phyloP scores from a whole-genome alignment of 2,888 invertebrate species.

The Crioceris asparagi region DNA sequence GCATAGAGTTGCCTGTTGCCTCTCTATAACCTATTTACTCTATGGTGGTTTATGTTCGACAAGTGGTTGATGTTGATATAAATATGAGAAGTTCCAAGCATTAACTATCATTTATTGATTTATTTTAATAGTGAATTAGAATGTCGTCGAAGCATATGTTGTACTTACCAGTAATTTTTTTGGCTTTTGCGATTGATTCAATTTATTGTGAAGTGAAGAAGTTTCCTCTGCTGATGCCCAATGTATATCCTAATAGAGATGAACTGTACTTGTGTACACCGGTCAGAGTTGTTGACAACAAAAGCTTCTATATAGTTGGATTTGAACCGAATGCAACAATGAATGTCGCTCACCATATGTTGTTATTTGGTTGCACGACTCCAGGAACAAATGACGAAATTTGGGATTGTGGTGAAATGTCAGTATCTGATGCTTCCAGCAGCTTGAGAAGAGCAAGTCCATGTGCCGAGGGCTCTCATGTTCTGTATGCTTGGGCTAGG shows the following conservation, averaged over 20 bases:
- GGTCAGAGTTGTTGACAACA: slow-evolving; percentile 64
- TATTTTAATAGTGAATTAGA: too few relatives aligned
- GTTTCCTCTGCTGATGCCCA: slow-evolving; percentile 72
- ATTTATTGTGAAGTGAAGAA: slow-evolving; percentile 37
- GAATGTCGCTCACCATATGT: slow-evolving; percentile 87
- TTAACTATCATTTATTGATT: too few relatives aligned
- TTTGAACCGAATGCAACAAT: slow-evolving; percentile 88
- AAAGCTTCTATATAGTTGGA: slow-evolving; percentile 81
- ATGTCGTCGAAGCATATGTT: too few relatives aligned
- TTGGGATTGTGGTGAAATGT: slow-evolving; percentile 95
- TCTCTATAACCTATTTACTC: too few relatives aligned
- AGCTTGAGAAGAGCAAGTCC: slow-evolving; percentile 54
- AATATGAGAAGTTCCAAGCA: too few relatives aligned
- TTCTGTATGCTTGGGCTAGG: slow-evolving; percentile 90
- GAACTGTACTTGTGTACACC: slow-evolving; percentile 89
- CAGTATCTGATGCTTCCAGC: slow-evolving; percentile 37
- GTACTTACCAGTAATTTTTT: slow-evolving; percentile 21
- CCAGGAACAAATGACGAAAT: slow-evolving; percentile 63
- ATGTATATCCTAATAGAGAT: slow-evolving; percentile 66
- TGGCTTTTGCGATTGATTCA: slow-evolving; percentile 24
- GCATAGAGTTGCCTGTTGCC: too few relatives aligned
- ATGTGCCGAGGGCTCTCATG: slow-evolving; percentile 65
- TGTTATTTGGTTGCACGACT: slow-evolving; percentile 78
- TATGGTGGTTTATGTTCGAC: too few relatives aligned
- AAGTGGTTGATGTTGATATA: too few relatives aligned